Evolutionary conservation across 2,797 vertebrate species (phyloP).

Genomic region (Phoxinus dragarum): DNA sequence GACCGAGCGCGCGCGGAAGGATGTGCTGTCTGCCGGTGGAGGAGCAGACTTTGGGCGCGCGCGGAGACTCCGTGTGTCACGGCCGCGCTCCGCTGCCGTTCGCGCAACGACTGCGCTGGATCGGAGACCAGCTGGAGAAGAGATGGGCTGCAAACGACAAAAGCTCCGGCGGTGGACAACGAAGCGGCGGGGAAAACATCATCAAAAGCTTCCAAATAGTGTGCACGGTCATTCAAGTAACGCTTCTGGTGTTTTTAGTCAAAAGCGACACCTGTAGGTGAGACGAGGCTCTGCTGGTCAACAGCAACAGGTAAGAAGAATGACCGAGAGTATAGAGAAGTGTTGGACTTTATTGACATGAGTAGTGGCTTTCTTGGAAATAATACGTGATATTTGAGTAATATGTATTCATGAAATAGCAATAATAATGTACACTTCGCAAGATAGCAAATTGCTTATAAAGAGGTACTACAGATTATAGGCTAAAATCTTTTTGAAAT

Average conservation of each 20-base stretch:
- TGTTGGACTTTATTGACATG: not conserved
- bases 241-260: conserved; percentile 85
- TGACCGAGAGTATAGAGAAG: not conserved
- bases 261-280: conserved; percentile 87
- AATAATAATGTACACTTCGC: not conserved
- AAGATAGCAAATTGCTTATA: not conserved
- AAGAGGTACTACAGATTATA: not conserved
- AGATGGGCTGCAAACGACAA: conserved; percentile 64
- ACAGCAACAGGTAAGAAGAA: conserved; percentile 79
- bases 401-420: not conserved
- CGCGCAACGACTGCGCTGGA: conserved; percentile 86
- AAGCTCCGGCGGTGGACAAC: conserved; percentile 20
- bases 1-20: conserved; percentile 49
- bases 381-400: not conserved
- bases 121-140: conserved; percentile 91
- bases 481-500: not conserved
- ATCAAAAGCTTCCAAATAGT: conserved; percentile 70
- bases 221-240: conserved; percentile 81
- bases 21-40: conserved; percentile 87
- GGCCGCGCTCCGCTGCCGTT: conserved; percentile 77
- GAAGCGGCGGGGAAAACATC: conserved; percentile 47
- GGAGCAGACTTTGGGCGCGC: conserved; percentile 82
- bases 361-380: not conserved
- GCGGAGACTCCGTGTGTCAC: conserved; percentile 78
- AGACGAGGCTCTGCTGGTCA: conserved; percentile 51